Evolutionary conservation across 1,140 invertebrate genomes (phyloP).

Genomic region (Bombus balteatus): DNA sequence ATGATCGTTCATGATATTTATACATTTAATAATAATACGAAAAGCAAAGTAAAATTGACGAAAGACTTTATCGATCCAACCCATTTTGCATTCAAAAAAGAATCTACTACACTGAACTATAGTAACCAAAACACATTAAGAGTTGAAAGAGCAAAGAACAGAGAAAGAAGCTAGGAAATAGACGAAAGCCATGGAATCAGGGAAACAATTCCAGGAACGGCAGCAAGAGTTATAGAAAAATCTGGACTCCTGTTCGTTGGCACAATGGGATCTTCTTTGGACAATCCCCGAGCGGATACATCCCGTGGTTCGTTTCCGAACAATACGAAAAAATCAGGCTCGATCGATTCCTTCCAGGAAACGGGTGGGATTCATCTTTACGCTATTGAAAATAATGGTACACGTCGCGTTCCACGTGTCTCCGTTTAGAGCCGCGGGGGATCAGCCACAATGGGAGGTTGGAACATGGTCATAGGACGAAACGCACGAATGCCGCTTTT

Average conservation of each 20-base stretch:
- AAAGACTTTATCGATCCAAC: too few species aligned
- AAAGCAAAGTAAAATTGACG: too few species aligned
- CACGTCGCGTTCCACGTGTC: conserved; percentile 1
- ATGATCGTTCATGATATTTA: too few species aligned
- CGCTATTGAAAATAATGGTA: conserved; percentile 7
- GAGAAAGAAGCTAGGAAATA: too few species aligned
- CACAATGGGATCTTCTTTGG: conserved; percentile 39
- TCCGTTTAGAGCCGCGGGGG: not conserved
- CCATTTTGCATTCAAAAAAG: too few species aligned
- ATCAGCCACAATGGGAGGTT: conserved; percentile 7
- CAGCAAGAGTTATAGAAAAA: conserved; percentile 27
- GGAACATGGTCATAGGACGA: not conserved
- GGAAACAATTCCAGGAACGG: not conserved
- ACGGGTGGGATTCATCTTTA: conserved; percentile 20
- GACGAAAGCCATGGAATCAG: too few species aligned
- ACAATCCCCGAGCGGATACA: conserved; percentile 25
- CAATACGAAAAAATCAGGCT: conserved; percentile 37
- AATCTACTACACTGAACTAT: too few species aligned
- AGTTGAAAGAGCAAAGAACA: too few species aligned
- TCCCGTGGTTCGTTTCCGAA: conserved; percentile 9
- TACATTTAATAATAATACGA: too few species aligned
- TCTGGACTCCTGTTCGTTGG: not conserved
- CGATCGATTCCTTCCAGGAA: conserved; percentile 48
- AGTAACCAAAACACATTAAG: too few species aligned
- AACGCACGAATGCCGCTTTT: conserved; percentile 29